A percentile compares a stretch with the other conserved stretches of the same genome.
Evolutionary conservation across 2,113 vertebrate genomes (phyloP).

Genomic region (Sapayoa aenigma): DNA sequence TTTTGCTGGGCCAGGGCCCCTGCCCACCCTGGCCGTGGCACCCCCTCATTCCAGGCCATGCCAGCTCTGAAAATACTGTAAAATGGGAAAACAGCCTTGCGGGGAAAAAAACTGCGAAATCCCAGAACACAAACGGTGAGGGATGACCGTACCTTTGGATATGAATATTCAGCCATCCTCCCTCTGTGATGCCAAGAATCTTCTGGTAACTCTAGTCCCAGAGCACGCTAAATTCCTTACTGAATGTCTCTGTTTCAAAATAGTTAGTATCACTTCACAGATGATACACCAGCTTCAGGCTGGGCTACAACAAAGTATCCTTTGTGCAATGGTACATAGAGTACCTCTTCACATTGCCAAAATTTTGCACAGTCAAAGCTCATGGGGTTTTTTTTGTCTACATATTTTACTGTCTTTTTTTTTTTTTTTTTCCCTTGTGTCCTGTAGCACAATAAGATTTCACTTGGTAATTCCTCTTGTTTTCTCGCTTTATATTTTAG

Average conservation of each 20-base stretch:
- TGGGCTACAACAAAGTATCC: neutral
- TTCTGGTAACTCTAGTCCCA: neutral
- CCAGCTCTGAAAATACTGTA: too few species aligned
- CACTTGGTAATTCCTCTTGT: neutral
- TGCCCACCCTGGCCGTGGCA: too few species aligned
- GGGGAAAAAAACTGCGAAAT: too few species aligned
- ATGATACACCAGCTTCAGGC: neutral
- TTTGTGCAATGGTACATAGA: neutral
- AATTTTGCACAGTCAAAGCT: neutral
- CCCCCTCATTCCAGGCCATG: too few species aligned
- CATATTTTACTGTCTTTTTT: neutral
- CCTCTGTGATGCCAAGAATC: neutral
- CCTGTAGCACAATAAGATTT: neutral
- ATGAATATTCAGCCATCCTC: neutral
- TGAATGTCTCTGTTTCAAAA: neutral
- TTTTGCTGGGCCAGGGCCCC: too few species aligned
- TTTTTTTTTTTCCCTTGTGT: neutral
- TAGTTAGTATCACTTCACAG: neutral
- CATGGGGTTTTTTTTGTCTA: neutral
- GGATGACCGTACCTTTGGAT: fast-evolving
- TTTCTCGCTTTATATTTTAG: neutral
- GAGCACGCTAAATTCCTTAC: neutral
- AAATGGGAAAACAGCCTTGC: too few species aligned
- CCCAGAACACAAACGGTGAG: too few species aligned
- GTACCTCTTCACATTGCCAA: neutral